phyloP scores from a whole-genome alignment of 1,140 invertebrate genomes.

The Portunus trituberculatus region DNA sequence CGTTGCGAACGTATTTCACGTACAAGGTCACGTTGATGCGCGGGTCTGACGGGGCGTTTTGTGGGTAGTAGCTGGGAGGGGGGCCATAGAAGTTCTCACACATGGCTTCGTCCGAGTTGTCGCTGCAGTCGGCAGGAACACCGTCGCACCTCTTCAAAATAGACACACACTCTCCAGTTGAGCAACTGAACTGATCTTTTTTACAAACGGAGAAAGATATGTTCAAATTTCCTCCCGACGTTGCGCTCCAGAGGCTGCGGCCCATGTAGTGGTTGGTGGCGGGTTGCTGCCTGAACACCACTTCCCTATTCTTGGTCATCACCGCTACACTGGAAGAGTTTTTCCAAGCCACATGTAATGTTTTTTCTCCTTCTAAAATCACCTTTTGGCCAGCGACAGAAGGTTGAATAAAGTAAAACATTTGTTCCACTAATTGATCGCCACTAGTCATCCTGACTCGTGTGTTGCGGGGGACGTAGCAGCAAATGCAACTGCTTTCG shows the following conservation, averaged over 20 bases:
- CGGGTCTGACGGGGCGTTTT: neutral
- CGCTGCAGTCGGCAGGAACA: neutral
- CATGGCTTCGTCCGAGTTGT: constrained; percentile 43
- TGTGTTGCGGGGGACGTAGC: neutral
- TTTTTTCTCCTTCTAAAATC: neutral
- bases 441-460: neutral
- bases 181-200: neutral
- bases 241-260: neutral
- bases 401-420: neutral
- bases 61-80: neutral
- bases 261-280: constrained; percentile 1
- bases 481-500: neutral
- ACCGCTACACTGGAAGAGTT: neutral
- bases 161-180: constrained; percentile 18
- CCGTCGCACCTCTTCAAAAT: constrained; percentile 27
- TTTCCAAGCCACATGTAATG: neutral
- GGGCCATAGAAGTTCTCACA: neutral
- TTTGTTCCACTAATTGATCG: neutral
- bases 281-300: neutral
- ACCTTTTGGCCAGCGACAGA: neutral
- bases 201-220: constrained; percentile 15
- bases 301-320: neutral
- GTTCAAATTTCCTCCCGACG: neutral
- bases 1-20: neutral
- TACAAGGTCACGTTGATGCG: constrained; percentile 27